Base-by-base conservation (phyloP, 2,797 vertebrate species). In the Parotocinclus haroldoi region DNA sequence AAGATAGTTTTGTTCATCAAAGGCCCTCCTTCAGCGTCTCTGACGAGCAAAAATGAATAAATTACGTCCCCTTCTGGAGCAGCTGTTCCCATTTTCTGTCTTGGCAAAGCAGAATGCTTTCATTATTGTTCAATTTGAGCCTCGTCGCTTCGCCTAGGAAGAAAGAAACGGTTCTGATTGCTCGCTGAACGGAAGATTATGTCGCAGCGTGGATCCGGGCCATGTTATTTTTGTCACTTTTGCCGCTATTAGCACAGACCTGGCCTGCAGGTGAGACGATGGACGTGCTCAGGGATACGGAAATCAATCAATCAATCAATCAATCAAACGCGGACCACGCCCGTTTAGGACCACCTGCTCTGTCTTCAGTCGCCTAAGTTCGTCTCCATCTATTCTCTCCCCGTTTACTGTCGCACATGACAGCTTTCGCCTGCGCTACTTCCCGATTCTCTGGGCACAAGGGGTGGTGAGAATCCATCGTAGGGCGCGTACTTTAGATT, bases 41-140 rank as follows among this genome's bases (percentile, higher is more conserved):
- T 27, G 61, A 71, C 73, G 59, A 64, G 63, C 52, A 38, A 57
- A 73, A 62, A 73, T 65, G 27, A 73, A 78, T 76, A 73, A 71
- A 76, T 73, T 56, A 73, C 42, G 40, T 44, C 39, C 44, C 36
- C 59, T 52, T 58, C 37, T 68, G 63, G 51, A 63, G 60, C 66
- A 75, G 63, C 64, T 66, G 73, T 65, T 61, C 60, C 55, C 57
- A 58, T 59, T 75, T 68, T 64, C 55, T 67, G 59, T 63, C 38
- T 58, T 60, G 66, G 66, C 36, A 38, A 51, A 63, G 56, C 60
- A 52, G 42, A 51, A 67, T 52, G 58, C 54, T 56, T 73, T 76
- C 44, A 71, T 73, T 76, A 73, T 66, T 62, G 53, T 73, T 71
- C 71, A 73, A 61, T 75, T 58, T 63, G 65, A 71, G 38, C 48